Conservation (phyloP, 2,888 invertebrate species). For the Uropetala carovei region DNA sequence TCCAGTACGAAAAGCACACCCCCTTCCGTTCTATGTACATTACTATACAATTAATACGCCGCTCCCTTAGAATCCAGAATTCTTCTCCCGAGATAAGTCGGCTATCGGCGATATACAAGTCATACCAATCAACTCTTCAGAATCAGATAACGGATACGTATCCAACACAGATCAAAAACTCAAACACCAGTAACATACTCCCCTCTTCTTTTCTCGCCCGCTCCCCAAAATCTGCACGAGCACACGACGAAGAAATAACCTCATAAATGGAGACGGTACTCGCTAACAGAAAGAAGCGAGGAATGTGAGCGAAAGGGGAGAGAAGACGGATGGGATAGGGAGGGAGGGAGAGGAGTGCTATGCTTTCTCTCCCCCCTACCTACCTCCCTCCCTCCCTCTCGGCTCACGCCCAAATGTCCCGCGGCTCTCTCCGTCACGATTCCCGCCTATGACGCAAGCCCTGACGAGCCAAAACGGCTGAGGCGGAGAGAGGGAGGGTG, state of each 20-base stretch:
- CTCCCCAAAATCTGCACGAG: neutral
- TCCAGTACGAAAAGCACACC: too few species aligned
- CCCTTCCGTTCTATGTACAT: too few species aligned
- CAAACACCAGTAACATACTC: too few species aligned
- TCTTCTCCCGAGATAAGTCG: too few species aligned
- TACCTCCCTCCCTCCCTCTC: slow-evolving; percentile 69
- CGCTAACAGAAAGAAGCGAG: slow-evolving; percentile 52
- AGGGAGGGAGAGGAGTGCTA: slow-evolving; percentile 42
- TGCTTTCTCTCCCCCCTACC: slow-evolving; percentile 65
- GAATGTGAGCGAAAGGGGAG: slow-evolving; percentile 16
- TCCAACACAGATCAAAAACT: too few species aligned
- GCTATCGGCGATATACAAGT: too few species aligned
- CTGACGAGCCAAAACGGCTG: neutral
- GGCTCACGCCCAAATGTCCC: slow-evolving; percentile 68
- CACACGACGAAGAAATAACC: neutral
- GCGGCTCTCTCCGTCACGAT: slow-evolving; percentile 57
- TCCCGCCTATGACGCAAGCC: slow-evolving; percentile 46
- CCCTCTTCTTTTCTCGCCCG: too few species aligned
- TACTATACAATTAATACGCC: too few species aligned
- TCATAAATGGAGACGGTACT: slow-evolving; percentile 45
- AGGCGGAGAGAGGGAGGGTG: neutral
- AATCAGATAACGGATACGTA: too few species aligned
- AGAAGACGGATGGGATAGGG: neutral
- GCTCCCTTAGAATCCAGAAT: too few species aligned
- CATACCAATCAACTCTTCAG: too few species aligned